Evolutionary conservation across 2,888 invertebrate species (phyloP).

Genomic region (Lottia gigantea): DNA sequence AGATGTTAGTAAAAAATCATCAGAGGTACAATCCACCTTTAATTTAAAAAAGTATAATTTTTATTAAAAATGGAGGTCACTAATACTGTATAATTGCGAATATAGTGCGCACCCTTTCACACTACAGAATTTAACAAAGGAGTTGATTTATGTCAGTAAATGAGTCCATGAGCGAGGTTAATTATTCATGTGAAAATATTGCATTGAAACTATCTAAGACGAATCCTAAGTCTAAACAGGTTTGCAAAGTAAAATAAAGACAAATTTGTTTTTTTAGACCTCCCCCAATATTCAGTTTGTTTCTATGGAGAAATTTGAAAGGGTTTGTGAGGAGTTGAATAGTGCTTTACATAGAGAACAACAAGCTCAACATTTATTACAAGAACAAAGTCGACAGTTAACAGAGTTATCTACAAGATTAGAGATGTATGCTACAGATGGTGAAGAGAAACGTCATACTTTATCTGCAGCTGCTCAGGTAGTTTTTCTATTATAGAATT

Average conservation of each 20-base stretch:
- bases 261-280: background rate
- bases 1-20: background rate
- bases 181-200: no score
- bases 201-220: no score
- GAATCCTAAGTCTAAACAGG: no score
- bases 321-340: conserved; percentile 61
- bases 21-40: background rate
- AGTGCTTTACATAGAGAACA: conserved; percentile 59
- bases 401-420: conserved; percentile 51
- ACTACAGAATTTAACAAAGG: background rate
- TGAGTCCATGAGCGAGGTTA: background rate
- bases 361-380: conserved; percentile 60
- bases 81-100: background rate
- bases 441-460: conserved; percentile 53
- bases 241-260: no score
- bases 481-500: conserved; percentile 12
- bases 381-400: conserved; percentile 61
- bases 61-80: background rate
- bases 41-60: background rate
- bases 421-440: conserved; percentile 52
- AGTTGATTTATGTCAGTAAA: background rate
- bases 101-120: background rate
- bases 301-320: conserved; percentile 60
- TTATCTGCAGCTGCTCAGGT: conserved; percentile 59
- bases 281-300: conserved; percentile 39